Base-by-base conservation (phyloP, 2,888 invertebrate species). In the Hirtodrosophila cameraria region DNA sequence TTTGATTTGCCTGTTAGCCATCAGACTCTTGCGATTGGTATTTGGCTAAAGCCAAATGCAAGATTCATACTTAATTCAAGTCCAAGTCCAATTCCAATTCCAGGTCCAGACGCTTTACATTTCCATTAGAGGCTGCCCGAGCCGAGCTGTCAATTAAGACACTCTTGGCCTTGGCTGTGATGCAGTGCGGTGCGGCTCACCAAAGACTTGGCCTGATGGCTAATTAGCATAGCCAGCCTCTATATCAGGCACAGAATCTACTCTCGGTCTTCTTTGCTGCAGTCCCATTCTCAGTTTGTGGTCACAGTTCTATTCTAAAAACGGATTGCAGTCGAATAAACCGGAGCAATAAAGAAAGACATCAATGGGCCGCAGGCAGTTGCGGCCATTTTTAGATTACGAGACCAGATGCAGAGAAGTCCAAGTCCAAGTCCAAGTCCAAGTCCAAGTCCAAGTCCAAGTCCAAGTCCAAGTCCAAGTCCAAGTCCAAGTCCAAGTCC, bases 281-380 rank as follows among this genome's bases (percentile, higher is more conserved):
- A 13, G 28, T 20, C 28, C 8, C 12, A 36, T 23, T 55, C 55
- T 18, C 6, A 28, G 43, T 23, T 20, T 15, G 43, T 53, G 52
- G 41, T 33, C 25, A 18, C 18, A 12, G 38, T 9, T 18, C 46
- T n/a, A 33, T n/a, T 18, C 11, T 20, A 35, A 12, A 25, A 45
- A 30, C 49, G 49, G 28, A 28, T 50, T 30, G 31, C 28, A 46
- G 46, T 39, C 35, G 7, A 62, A 61, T n/a, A 61, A 72, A 79
- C 64, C 75, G 57, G 50, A 67, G 76, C 80, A 79, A 80, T 82
- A 86, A 86, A 86, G 83, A 86, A 85, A 79, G 83, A 80, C 86
- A 83, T 86, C 86, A 79, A 65, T 75, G 45, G 64, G 61, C 76
- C 60, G 61, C 45, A 45, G 61, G 55, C 63, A 43, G 18, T 50